Conservation (phyloP, 2,113 vertebrate species). For the Petromus typicus region DNA sequence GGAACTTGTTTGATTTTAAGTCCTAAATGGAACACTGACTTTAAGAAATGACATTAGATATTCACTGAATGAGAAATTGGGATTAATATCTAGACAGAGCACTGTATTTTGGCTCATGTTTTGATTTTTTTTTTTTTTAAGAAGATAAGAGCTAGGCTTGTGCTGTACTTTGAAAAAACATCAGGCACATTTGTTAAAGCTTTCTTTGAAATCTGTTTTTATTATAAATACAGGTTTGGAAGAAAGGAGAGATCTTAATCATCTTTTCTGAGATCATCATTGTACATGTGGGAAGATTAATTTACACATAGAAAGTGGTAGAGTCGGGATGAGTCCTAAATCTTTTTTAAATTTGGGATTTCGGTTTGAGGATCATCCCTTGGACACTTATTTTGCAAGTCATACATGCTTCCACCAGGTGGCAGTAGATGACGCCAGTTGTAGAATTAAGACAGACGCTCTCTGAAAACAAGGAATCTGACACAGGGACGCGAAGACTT, state of each 20-base stretch:
- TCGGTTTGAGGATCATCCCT: background rate
- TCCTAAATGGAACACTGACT: slow-evolving; percentile 3
- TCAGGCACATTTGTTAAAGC: background rate
- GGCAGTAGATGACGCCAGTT: background rate
- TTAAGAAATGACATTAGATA: slow-evolving; percentile 16
- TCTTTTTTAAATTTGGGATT: background rate
- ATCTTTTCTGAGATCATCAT: background rate
- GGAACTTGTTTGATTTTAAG: background rate
- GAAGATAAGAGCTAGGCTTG: background rate
- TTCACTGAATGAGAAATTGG: background rate
- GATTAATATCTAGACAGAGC: background rate
- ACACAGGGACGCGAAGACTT: background rate
- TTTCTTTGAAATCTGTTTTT: slow-evolving; percentile 49
- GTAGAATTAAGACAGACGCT: background rate
- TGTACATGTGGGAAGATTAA: background rate
- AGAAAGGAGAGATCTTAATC: background rate
- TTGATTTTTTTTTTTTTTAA: slow-evolving; percentile 6
- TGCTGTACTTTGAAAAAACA: background rate
- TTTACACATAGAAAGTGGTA: background rate
- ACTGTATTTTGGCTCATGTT: slow-evolving; percentile 13
- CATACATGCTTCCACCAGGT: background rate
- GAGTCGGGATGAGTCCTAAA: background rate
- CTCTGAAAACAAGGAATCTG: background rate
- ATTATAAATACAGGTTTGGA: background rate
- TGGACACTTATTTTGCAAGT: background rate